phyloP scores from a whole-genome alignment of 2,113 vertebrate genomes.

The Thamnaconus septentrionalis region DNA sequence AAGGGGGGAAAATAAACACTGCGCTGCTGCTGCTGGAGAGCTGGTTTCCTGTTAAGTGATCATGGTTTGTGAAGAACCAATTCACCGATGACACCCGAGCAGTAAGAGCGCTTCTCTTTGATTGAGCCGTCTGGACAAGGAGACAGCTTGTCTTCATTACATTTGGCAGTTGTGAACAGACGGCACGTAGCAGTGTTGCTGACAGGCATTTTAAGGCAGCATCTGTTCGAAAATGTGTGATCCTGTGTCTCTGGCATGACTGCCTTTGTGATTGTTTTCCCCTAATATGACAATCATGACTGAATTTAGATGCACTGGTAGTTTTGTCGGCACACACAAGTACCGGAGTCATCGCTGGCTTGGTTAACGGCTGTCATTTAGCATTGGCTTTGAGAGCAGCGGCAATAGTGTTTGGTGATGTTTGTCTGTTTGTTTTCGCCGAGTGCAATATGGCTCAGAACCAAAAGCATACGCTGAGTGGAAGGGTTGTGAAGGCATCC shows the following conservation, averaged over 20 bases:
- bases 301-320: constrained; percentile 21
- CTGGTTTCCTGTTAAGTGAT: constrained; percentile 25
- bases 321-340: too few relatives aligned
- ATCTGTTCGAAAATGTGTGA: constrained; percentile 68
- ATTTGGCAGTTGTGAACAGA: constrained; percentile 69
- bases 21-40: constrained; percentile 16
- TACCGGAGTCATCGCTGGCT: too few relatives aligned
- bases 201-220: constrained; percentile 66
- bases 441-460: too few relatives aligned
- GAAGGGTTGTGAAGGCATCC: too few relatives aligned
- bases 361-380: too few relatives aligned
- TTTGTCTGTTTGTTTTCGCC: too few relatives aligned
- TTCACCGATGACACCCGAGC: constrained; percentile 53
- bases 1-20: background rate
- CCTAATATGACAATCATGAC: constrained; percentile 38
- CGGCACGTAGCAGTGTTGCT: constrained; percentile 56
- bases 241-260: constrained; percentile 59
- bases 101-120: constrained; percentile 54
- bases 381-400: too few relatives aligned
- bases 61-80: constrained; percentile 48
- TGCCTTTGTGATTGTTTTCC: constrained; percentile 53
- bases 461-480: too few relatives aligned
- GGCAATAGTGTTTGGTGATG: too few relatives aligned
- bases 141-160: constrained; percentile 62
- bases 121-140: constrained; percentile 59